A percentile compares a stretch with the other conserved stretches of the same genome.
These are phyloP conservation scores for Ectemnius continuus DNA, from an alignment of 2,888 invertebrate genomes.

Conservation along the genomic window DNA sequence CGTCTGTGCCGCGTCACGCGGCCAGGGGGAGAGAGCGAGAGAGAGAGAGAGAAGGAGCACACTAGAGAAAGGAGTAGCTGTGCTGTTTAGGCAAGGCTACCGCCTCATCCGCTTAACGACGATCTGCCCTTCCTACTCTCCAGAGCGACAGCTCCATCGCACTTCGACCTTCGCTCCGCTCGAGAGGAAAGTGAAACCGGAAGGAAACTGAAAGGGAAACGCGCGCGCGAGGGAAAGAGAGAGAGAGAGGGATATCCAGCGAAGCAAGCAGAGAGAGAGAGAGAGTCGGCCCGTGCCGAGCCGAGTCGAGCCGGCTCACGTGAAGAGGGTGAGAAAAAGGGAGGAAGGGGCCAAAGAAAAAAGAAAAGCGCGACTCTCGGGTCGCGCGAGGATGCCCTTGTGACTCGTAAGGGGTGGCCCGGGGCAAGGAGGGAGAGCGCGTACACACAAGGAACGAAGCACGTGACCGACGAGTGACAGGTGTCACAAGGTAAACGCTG, in stretches of 20 bases:
- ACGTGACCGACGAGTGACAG: conserved; percentile 43
- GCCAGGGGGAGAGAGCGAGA: conserved; percentile 7
- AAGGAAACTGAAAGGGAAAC: not conserved
- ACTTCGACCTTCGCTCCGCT: not conserved
- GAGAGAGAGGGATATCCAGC: conserved; percentile 10
- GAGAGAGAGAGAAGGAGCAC: not conserved
- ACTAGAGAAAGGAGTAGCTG: conserved; percentile 12
- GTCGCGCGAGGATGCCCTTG: not conserved
- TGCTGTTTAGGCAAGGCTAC: conserved; percentile 27
- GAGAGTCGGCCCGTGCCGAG: no score
- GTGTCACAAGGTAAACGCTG: conserved; percentile 44
- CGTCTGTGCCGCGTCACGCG: not conserved
- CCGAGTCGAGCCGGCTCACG: no score
- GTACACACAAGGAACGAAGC: conserved; percentile 10
- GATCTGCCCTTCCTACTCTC: conserved; percentile 1
- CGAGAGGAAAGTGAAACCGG: not conserved
- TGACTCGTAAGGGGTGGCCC: not conserved
- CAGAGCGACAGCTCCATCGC: not conserved
- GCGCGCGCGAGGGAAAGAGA: conserved; percentile 2
- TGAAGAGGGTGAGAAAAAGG: conserved; percentile 14
- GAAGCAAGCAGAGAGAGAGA: not conserved
- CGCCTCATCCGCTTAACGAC: conserved; percentile 13
- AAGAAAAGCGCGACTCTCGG: conserved; percentile 1
- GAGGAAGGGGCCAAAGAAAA: conserved; percentile 14
- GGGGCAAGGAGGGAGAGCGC: conserved; percentile 6